Percentiles rank a stretch among this genome's conserved stretches.
Conservation (phyloP, 2,797 vertebrate genomes). For the Enoplosus armatus region DNA sequence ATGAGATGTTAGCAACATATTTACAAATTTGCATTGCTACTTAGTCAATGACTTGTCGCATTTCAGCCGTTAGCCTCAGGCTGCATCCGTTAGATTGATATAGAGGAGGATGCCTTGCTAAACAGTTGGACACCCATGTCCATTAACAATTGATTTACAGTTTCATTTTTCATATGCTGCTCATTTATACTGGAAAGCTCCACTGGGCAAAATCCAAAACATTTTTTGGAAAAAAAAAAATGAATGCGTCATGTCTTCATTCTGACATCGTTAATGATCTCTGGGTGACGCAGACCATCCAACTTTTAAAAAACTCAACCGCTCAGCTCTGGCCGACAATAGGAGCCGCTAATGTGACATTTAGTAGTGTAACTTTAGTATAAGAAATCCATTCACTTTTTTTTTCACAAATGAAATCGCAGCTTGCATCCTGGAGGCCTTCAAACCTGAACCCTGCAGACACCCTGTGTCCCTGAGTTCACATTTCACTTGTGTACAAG, state of each 20-base stretch:
- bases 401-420: background rate
- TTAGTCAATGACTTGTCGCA: too few relatives aligned
- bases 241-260: background rate
- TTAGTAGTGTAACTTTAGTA: background rate
- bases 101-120: too few relatives aligned
- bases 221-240: background rate
- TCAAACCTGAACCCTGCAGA: constrained; percentile 31
- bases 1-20: too few relatives aligned
- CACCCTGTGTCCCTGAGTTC: constrained; percentile 56
- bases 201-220: background rate
- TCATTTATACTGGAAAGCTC: constrained; percentile 14
- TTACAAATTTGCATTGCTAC: too few relatives aligned
- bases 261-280: background rate
- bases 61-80: too few relatives aligned
- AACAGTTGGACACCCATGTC: background rate
- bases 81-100: too few relatives aligned
- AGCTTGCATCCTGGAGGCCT: constrained; percentile 1
- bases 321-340: background rate
- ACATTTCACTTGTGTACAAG: constrained; percentile 55
- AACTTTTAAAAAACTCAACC: background rate
- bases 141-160: background rate
- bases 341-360: constrained; percentile 3
- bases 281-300: background rate
- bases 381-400: background rate
- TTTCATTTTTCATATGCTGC: constrained; percentile 19